Base-by-base conservation (phyloP, 2,888 invertebrate species). In the Galerucella calmariensis region DNA sequence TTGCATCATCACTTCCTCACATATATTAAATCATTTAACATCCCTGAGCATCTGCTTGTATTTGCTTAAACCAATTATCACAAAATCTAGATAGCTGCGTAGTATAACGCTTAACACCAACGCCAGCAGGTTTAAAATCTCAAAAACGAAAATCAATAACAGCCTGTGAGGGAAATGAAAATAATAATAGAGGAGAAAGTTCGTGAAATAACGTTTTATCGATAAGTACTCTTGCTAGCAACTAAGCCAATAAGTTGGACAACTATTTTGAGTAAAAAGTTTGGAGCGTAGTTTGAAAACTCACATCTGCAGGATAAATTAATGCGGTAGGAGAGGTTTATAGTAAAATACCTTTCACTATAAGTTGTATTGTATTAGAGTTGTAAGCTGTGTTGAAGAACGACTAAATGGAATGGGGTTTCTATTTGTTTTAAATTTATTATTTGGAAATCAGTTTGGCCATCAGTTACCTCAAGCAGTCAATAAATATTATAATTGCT, bases 131-230 rank as follows among this genome's bases (percentile, higher is more conserved):
- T 44, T 44, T 65, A 65, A 65, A 65, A 65, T 65, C 46, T 65
- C 16, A 44, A 65, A 6, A 65, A 12, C 2, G 24, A 20, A 65
- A 46, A 65, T 65, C 63, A 20, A 65, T 65, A 65, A 65, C 12
- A 9, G 63, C 63, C 46, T 65, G 63, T 65, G 20, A 65, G 63
- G 46, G 20, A 65, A 65, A 65, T 65, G 63, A 24, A 65, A 65
- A 65, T 65, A 46, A 62, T 62, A 62, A 41, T 41, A 9, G 62
- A 62, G 14, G 62, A 35, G 41, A 62, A 62, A 62, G 62, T 62
- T 41, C 35, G 63, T 20, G 46, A 46, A 65, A 46, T 44, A 44
- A 10, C 20, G 20, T 46, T 65, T 65, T 41, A 44, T 41, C 63
- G 46, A 65, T 65, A 44, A 46, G 63, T 46, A 65, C 46, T 11